These are phyloP conservation scores for Scleropages formosus DNA, from an alignment of 2,797 vertebrate species.

Conservation along the genomic window DNA sequence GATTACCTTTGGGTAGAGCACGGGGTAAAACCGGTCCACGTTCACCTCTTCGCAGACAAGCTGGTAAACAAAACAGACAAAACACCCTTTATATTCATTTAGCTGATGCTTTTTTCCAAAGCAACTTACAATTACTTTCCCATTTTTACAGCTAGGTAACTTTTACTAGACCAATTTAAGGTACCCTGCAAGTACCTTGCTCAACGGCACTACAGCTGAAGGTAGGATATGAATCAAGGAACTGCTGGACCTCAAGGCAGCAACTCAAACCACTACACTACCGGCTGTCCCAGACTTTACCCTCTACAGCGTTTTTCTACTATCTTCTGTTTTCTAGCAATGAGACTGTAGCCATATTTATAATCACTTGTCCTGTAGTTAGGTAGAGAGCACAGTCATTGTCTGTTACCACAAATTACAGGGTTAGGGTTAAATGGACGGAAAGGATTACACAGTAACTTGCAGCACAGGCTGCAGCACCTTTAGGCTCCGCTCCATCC, in stretches of 20 bases:
- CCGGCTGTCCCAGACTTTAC: no score
- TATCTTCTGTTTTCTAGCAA: no score
- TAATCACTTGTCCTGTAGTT: background rate
- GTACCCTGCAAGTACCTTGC: no score
- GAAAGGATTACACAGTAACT: background rate
- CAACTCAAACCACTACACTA: no score
- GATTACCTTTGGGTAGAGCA: constrained; percentile 87
- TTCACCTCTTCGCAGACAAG: constrained; percentile 83
- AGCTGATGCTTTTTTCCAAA: no score
- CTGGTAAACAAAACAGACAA: constrained; percentile 52
- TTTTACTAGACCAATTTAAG: no score
- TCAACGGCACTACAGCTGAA: no score
- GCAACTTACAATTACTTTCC: no score
- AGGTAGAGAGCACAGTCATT: background rate
- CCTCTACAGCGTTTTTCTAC: background rate
- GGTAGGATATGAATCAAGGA: no score
- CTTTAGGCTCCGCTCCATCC: background rate
- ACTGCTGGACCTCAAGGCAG: no score
- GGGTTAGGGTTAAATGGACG: background rate
- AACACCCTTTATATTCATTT: no score
- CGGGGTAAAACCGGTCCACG: constrained; percentile 80
- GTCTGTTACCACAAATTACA: background rate
- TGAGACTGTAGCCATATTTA: background rate
- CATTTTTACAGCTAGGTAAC: no score
- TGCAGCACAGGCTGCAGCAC: background rate